Conservation (phyloP, 1,140 invertebrate genomes). For the Drosophila watanabei region DNA sequence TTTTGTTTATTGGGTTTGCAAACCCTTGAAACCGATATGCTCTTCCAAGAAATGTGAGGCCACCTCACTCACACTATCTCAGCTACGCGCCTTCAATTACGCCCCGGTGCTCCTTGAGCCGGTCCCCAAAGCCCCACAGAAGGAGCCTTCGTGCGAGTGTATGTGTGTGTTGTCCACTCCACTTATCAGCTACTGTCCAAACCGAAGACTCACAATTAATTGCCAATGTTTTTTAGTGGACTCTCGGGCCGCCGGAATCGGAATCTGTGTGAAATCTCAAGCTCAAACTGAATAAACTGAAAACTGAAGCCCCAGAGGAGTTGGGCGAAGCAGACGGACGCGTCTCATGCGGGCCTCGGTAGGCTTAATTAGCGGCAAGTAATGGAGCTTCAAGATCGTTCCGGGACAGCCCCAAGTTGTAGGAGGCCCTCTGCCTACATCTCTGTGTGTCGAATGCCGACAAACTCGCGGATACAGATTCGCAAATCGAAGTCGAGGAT, state of each 20-base stretch:
- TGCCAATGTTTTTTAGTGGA: conserved; percentile 75
- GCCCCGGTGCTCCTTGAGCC: conserved; percentile 49
- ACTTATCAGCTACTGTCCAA: conserved; percentile 79
- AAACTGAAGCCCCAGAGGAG: conserved; percentile 15
- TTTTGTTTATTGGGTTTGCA: neutral
- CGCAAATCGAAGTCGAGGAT: conserved; percentile 53
- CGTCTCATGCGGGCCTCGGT: conserved; percentile 71
- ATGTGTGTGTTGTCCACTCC: conserved; percentile 67
- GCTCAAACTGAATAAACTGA: conserved; percentile 42
- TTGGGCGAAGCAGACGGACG: conserved; percentile 12
- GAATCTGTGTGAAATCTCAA: conserved; percentile 81
- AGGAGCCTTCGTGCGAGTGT: conserved; percentile 19
- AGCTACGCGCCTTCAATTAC: conserved; percentile 77
- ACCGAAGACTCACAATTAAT: conserved; percentile 76
- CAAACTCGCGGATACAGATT: conserved; percentile 32
- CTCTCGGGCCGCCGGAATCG: conserved; percentile 54
- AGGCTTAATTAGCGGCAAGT: conserved; percentile 82
- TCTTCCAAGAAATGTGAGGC: conserved; percentile 5
- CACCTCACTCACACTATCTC: conserved; percentile 31
- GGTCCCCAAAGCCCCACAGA: conserved; percentile 23
- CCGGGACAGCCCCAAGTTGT: conserved; percentile 55
- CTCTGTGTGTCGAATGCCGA: conserved; percentile 45
- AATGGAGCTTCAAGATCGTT: conserved; percentile 64
- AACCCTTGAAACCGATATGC: conserved; percentile 29
- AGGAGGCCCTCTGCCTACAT: conserved; percentile 50